phyloP scores from a whole-genome alignment of 1,140 invertebrate species.

The Cydia pomonella region DNA sequence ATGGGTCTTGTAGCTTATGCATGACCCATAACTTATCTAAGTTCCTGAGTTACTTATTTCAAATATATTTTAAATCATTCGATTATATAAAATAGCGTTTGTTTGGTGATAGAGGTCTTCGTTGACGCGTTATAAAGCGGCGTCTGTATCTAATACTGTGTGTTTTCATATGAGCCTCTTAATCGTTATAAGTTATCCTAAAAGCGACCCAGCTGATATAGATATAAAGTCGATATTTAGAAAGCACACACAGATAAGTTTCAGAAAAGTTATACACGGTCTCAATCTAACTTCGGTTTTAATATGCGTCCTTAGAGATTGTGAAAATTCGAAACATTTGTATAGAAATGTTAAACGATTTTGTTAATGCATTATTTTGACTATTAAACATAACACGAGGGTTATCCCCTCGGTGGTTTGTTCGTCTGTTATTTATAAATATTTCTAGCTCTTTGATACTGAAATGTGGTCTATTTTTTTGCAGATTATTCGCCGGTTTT shows the following conservation, averaged over 20 bases:
- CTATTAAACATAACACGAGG: background rate
- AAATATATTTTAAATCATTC: too few relatives aligned
- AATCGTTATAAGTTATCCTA: background rate
- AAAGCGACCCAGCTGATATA: background rate
- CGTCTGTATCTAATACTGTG: background rate
- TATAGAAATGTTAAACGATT: slow-evolving; percentile 14
- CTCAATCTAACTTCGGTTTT: slow-evolving; percentile 17
- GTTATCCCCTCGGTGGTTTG: background rate
- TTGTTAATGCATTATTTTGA: background rate
- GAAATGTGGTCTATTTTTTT: background rate
- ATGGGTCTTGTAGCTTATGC: too few relatives aligned
- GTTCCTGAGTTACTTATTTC: too few relatives aligned
- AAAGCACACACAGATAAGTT: background rate
- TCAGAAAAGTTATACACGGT: background rate
- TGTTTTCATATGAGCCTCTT: background rate
- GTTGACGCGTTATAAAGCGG: too few relatives aligned
- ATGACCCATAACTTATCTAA: too few relatives aligned
- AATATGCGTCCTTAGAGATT: background rate
- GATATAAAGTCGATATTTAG: background rate
- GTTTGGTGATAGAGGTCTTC: too few relatives aligned
- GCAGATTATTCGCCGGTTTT: too few relatives aligned
- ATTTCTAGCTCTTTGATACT: background rate
- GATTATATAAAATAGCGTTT: too few relatives aligned
- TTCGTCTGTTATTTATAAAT: background rate
- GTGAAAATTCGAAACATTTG: background rate